Conservation (phyloP, 2,888 invertebrate species). For the Schizotus pectinicornis region DNA sequence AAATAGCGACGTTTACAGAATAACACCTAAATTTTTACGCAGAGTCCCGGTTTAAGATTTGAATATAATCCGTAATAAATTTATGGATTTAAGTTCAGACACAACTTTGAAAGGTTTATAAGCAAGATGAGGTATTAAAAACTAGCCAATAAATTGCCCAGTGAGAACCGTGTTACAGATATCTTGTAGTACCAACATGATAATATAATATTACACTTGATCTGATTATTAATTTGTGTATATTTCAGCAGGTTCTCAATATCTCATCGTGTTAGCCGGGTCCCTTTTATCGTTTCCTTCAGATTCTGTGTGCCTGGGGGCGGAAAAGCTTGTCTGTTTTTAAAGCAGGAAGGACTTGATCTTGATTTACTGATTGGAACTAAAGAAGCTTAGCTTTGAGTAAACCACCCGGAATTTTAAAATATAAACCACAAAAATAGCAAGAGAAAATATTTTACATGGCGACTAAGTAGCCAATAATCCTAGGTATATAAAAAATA, state of each 20-base stretch:
- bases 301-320: slow-evolving; percentile 37
- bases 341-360: slow-evolving; percentile 49
- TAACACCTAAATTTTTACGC: too few species aligned
- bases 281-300: slow-evolving; percentile 38
- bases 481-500: neutral
- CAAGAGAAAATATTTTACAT: neutral
- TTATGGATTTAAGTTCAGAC: slow-evolving; percentile 28
- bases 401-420: slow-evolving; percentile 38
- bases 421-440: slow-evolving; percentile 1
- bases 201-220: slow-evolving; percentile 44
- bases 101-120: slow-evolving; percentile 34
- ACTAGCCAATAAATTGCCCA: slow-evolving; percentile 43
- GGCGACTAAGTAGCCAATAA: neutral
- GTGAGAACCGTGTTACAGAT: slow-evolving; percentile 41
- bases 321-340: slow-evolving; percentile 45
- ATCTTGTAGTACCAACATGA: slow-evolving; percentile 46
- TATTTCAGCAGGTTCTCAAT: slow-evolving; percentile 41
- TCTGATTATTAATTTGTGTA: slow-evolving; percentile 44
- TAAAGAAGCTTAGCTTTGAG: slow-evolving; percentile 41
- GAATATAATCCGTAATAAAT: slow-evolving; percentile 5
- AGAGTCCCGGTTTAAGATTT: neutral
- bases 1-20: too few species aligned
- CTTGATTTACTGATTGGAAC: slow-evolving; percentile 53
- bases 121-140: slow-evolving; percentile 37
- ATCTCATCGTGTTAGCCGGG: slow-evolving; percentile 38